phyloP scores from a whole-genome alignment of 2,797 vertebrate species.

The Dicrostonyx torquatus region DNA sequence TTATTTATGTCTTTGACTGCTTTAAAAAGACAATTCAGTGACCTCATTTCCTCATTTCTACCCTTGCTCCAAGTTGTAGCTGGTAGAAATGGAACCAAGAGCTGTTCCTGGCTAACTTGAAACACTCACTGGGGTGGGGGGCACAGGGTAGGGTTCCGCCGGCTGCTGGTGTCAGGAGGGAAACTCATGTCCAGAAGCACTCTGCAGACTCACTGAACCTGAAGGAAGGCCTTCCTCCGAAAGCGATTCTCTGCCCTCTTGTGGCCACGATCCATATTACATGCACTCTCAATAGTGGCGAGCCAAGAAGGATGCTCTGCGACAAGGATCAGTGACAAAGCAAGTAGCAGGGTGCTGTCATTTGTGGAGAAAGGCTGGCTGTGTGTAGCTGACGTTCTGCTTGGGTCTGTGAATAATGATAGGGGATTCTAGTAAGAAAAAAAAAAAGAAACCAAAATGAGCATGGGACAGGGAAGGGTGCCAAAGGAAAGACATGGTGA shows the following conservation, averaged over 20 bases:
- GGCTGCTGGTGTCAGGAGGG: neutral
- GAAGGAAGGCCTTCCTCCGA: neutral
- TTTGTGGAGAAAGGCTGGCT: neutral
- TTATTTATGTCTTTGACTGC: neutral
- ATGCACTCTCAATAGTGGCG: neutral
- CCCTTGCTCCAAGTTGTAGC: neutral
- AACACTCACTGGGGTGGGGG: neutral
- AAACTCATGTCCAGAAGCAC: neutral
- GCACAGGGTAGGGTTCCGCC: too few relatives aligned
- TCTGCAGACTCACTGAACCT: neutral
- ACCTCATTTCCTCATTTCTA: neutral
- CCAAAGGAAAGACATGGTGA: neutral
- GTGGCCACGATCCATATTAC: neutral
- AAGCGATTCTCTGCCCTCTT: neutral
- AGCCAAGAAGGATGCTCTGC: too few relatives aligned
- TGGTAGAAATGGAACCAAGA: neutral
- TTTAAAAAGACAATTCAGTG: neutral
- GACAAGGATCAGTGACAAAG: too few relatives aligned
- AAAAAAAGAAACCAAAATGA: neutral
- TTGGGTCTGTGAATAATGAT: neutral
- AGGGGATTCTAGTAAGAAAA: neutral
- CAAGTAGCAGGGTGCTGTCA: neutral
- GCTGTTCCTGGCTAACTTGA: neutral
- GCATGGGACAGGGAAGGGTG: neutral
- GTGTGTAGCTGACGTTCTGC: neutral